Conservation (phyloP, 1,140 invertebrate species). For the Diorhabda elongata region DNA sequence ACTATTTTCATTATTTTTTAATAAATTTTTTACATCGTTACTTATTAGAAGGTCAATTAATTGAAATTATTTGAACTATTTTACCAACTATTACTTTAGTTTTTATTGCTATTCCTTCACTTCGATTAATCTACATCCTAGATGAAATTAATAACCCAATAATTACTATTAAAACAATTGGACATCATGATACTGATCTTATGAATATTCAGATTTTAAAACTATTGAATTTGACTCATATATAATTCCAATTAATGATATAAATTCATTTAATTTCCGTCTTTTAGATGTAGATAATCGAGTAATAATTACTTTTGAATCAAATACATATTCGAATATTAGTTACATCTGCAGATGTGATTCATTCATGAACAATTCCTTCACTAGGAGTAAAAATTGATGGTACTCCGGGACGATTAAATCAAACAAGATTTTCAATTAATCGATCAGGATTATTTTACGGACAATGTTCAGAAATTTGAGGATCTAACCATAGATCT, state of each 20-base stretch:
- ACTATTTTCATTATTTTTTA: constrained; percentile 51
- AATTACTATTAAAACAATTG: constrained; percentile 53
- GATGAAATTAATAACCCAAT: constrained; percentile 55
- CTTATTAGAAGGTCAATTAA: constrained; percentile 50
- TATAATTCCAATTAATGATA: constrained; percentile 51
- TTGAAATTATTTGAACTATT: constrained; percentile 64
- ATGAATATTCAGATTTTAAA: constrained; percentile 30
- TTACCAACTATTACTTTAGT: constrained; percentile 58
- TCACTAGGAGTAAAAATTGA: constrained; percentile 62
- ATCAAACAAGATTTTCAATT: constrained; percentile 57
- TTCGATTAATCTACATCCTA: constrained; percentile 58
- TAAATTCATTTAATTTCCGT: constrained; percentile 45
- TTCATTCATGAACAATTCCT: constrained; percentile 66
- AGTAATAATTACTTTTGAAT: constrained; percentile 54
- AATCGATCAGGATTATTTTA: constrained; percentile 58
- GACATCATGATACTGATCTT: constrained; percentile 32
- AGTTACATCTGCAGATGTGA: constrained; percentile 60
- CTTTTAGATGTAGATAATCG: constrained; percentile 64
- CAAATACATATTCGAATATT: constrained; percentile 53
- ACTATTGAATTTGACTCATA: constrained; percentile 60
- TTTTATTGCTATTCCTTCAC: constrained; percentile 59
- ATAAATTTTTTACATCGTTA: constrained; percentile 51
- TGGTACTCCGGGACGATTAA: constrained; percentile 63
- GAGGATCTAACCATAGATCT: constrained; percentile 67
- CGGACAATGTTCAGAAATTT: constrained; percentile 78